Evolutionary conservation across 2,113 vertebrate species (phyloP).

Genomic region (Sapajus apella): DNA sequence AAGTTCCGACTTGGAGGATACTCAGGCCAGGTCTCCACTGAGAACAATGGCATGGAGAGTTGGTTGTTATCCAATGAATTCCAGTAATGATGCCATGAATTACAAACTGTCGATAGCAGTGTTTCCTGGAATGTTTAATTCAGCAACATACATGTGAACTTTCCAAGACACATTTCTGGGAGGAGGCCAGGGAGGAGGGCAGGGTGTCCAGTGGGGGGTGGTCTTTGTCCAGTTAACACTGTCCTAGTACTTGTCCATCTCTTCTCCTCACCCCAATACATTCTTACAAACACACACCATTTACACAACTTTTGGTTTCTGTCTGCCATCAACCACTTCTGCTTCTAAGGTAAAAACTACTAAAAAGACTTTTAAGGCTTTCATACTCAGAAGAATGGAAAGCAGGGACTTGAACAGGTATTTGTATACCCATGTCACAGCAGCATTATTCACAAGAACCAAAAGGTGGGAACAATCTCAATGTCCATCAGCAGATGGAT

Average conservation of each 20-base stretch:
- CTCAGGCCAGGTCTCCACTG: slow-evolving; percentile 53
- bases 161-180: not conserved
- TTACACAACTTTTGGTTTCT: not conserved
- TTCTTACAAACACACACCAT: not conserved
- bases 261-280: not conserved
- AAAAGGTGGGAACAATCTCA: not conserved
- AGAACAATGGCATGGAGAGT: not conserved
- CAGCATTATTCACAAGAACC: not conserved
- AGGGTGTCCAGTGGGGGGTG: not conserved
- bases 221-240: not conserved
- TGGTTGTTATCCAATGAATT: slow-evolving; percentile 70
- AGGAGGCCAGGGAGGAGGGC: not conserved
- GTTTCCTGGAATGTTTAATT: slow-evolving; percentile 65
- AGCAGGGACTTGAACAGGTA: not conserved
- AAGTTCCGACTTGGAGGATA: slow-evolving; percentile 46
- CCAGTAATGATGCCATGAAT: slow-evolving; percentile 68
- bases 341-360: slow-evolving; percentile 16
- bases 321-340: not conserved
- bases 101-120: not conserved
- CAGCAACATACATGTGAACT: not conserved
- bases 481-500: not conserved
- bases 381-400: not conserved
- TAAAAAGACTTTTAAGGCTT: not conserved
- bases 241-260: not conserved
- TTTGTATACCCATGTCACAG: not conserved